These are phyloP conservation scores for Pachypsylla venusta DNA, from an alignment of 1,140 invertebrate species.

Conservation along the genomic window DNA sequence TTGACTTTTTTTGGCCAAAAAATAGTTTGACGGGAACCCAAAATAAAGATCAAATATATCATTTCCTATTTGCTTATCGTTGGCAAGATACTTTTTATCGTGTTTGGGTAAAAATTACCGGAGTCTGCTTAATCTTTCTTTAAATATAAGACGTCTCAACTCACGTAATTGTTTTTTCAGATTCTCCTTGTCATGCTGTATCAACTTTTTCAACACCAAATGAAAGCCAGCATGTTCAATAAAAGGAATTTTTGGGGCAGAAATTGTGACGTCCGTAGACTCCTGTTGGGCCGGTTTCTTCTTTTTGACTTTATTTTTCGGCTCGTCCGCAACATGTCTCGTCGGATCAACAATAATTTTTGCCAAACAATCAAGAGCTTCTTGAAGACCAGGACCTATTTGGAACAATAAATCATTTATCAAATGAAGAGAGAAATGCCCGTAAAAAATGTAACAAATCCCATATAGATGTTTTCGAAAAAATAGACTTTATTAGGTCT, in stretches of 20 bases:
- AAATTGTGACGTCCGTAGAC: neutral
- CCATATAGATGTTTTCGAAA: too few species aligned
- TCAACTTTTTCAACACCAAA: slow-evolving; percentile 62
- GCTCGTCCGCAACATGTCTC: slow-evolving; percentile 30
- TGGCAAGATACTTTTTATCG: too few species aligned
- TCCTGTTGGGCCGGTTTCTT: neutral
- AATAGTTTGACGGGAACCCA: too few species aligned
- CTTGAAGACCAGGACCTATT: slow-evolving; percentile 25
- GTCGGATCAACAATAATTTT: slow-evolving; percentile 32
- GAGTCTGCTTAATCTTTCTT: too few species aligned
- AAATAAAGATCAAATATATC: too few species aligned
- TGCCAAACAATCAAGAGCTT: slow-evolving; percentile 33
- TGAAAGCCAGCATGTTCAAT: slow-evolving; percentile 70
- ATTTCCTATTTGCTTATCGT: too few species aligned
- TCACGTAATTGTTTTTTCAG: slow-evolving; percentile 20
- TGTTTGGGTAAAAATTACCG: too few species aligned
- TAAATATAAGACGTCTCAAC: neutral
- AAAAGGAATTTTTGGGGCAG: slow-evolving; percentile 28
- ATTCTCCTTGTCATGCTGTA: slow-evolving; percentile 43
- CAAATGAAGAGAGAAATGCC: too few species aligned
- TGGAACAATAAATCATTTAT: too few species aligned
- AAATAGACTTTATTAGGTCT: too few species aligned
- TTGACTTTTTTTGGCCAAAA: too few species aligned
- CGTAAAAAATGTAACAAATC: too few species aligned
- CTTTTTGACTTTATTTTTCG: slow-evolving; percentile 2